Conservation (phyloP, 2,888 invertebrate species). For the Agriopis aurantiaria region DNA sequence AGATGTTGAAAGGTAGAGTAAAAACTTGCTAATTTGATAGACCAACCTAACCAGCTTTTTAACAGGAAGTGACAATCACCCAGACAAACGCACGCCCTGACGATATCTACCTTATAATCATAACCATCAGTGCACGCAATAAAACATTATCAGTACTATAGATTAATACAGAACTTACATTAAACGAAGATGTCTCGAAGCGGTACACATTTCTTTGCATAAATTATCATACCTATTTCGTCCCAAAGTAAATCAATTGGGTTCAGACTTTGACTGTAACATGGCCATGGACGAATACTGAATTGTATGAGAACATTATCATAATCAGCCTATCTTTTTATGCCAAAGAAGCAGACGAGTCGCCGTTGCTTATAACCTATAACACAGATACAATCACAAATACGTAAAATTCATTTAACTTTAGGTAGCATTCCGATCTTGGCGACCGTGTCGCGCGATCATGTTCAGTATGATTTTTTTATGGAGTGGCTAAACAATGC, state of each 20-base stretch:
- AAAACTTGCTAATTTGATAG: background rate
- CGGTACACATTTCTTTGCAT: conserved; percentile 81
- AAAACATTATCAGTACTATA: conserved; percentile 39
- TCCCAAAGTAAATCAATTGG: conserved; percentile 61
- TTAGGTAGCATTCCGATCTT: too few relatives aligned
- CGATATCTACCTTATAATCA: conserved; percentile 2
- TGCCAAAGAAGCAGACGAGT: too few relatives aligned
- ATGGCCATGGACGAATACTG: conserved; percentile 49
- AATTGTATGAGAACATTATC: conserved; percentile 25
- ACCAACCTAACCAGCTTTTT: background rate
- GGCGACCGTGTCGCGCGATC: too few relatives aligned
- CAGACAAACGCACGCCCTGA: conserved; percentile 3
- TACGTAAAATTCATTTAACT: too few relatives aligned
- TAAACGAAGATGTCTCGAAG: conserved; percentile 72
- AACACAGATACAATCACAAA: too few relatives aligned
- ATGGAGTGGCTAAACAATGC: too few relatives aligned
- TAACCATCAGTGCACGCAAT: conserved; percentile 49
- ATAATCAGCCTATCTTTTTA: too few relatives aligned
- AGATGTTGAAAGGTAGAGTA: background rate
- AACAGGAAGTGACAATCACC: conserved; percentile 1
- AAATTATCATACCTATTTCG: conserved; percentile 67
- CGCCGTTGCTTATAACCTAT: too few relatives aligned
- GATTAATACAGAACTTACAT: conserved; percentile 69
- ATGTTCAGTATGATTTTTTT: too few relatives aligned
- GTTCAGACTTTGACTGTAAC: conserved; percentile 48